Base-by-base conservation (phyloP, 2,113 vertebrate genomes). In the Nothobranchius kuhntae region DNA sequence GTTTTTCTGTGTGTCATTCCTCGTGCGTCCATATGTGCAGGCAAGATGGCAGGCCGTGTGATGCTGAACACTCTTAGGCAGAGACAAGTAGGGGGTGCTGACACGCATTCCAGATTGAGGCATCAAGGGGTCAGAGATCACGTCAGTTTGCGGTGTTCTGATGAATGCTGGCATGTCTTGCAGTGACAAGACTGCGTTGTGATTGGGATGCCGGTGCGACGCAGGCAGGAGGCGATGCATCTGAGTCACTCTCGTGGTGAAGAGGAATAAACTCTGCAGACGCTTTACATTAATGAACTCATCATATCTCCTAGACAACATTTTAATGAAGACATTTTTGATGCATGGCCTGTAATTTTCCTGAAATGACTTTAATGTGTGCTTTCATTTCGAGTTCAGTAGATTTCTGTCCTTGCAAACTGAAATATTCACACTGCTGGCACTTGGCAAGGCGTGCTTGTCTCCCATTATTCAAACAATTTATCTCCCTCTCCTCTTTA, bases 61-160 rank as follows among this genome's bases (percentile, higher is more conserved):
- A 74, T 50, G 68, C 65, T 13, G 67, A 63, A 73, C 72, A 67
- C 64, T 71, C 48, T 74, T 53, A 30, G 30, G 26, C 60, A 60
- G 54, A 71, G 51, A 78, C 60, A 44, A 50, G 71, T 6, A 61
- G 65, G 75, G 71, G 71, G 77, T 65, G 80, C 70, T 58, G 54
- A 80, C 51, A 57, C 55, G 55, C 81, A 66, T 65, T 84, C 82
- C 76, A 86, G 82, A 86, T 71, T 82, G 83, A 83, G 74, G 83
- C 70, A 72, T 87, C 78, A 69, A 24, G 1, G 80, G 90, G 86
- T 92, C 82, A 85, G 74, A 84, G 90, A 80, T 90, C 71, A 7
- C 51, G 77, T 89, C 91, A 84, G 68, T 59, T 78, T 54, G 57
- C 24, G 45, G 75, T n/a, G 59, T 70, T 82, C 69, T 86, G 90